These are phyloP conservation scores for Laothoe populi DNA, from an alignment of 2,888 invertebrate species.

Conservation along the genomic window DNA sequence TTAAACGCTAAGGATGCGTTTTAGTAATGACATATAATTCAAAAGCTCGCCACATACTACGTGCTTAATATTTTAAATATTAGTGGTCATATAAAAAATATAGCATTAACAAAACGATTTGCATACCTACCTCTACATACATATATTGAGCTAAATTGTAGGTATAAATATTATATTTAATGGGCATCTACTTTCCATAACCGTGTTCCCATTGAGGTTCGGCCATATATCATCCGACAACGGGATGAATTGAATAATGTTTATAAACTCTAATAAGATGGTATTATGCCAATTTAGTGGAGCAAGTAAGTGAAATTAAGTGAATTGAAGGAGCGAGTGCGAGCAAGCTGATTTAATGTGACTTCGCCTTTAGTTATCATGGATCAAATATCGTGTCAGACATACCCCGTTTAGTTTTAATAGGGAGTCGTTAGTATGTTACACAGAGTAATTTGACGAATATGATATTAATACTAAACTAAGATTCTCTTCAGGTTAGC, in stretches of 20 bases:
- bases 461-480: neutral
- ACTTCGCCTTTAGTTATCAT: conserved; percentile 79
- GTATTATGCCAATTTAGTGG: conserved; percentile 62
- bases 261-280: conserved; percentile 53
- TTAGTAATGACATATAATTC: too few species aligned
- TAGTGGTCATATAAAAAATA: neutral
- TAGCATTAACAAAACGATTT: neutral
- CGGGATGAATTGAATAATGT: conserved; percentile 29
- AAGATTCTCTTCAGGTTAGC: neutral
- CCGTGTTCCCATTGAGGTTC: conserved; percentile 29
- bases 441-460: conserved; percentile 52
- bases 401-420: conserved; percentile 69
- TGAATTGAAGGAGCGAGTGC: conserved; percentile 65
- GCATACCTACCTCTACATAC: neutral
- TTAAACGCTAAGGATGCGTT: too few species aligned
- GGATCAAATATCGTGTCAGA: conserved; percentile 69
- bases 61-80: too few species aligned
- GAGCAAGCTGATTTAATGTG: conserved; percentile 69
- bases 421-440: conserved; percentile 67
- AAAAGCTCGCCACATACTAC: too few species aligned
- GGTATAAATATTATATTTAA: conserved; percentile 20
- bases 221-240: conserved; percentile 43
- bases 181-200: conserved; percentile 33
- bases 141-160: neutral
- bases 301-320: conserved; percentile 76